Base-by-base conservation (phyloP, 92 coral and sea anemone genomes). In the Diadumene lineata region DNA sequence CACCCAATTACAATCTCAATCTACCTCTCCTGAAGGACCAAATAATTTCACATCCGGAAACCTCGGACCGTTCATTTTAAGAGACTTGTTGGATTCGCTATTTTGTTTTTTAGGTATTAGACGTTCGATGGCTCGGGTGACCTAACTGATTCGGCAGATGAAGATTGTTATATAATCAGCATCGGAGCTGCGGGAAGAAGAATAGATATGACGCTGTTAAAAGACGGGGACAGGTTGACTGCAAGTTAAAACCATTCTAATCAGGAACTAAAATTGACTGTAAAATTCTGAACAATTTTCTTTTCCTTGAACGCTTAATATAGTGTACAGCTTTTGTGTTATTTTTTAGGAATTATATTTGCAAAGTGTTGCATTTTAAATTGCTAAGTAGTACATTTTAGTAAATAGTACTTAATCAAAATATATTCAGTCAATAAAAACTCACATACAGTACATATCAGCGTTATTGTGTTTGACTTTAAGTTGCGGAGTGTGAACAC, bases 31-130 rank as follows among this genome's bases (percentile, higher is more conserved):
- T 48, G 43, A 72, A 27, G 19, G 21, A 74, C 69, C 18, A 9
- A 43, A 44, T 60, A n/a, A 67, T 67, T 38, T 22, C 56, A 60
- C 27, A 18, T 43, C 58, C 22, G 22, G 55, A 21, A 11, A 21
- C 22, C 27, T 27, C 50, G 66, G 57, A 70, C 78, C 44, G 63
- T 46, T 62, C 75, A 55, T 64, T 86, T 62, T 60, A 73, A 70
- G 83, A 71, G 69, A 60, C 79, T 66, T 79, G 72, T 58, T 76
- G 81, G 81, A 76, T 76, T 55, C 70, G 81, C 77, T 78, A 69
- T 83, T 84, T 82, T 86, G 73, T 86, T 78, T 86, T 86, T 50
- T 74, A 86, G 91, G 91, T 86, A 86, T 82, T 82, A 86, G 78
- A 80, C 65, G 86, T 81, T 66, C 68, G 78, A 57, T 79, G 60